A percentile compares a stretch with the other conserved stretches of the same genome.
Evolutionary conservation across 2,888 invertebrate species (phyloP).

Genomic region (Strigamia crassipes): DNA sequence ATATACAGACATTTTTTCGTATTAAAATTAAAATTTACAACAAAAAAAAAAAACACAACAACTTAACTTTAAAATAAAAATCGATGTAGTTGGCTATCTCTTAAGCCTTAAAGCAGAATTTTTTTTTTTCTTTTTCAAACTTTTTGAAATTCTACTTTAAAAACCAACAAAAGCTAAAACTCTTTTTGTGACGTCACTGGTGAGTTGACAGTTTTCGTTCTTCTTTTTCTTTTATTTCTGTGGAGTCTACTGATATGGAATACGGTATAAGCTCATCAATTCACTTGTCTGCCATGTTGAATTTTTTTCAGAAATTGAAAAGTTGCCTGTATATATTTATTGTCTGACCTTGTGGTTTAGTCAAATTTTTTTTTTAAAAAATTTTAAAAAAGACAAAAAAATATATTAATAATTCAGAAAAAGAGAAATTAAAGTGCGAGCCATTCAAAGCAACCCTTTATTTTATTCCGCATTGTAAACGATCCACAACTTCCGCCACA

Average conservation of each 20-base stretch:
- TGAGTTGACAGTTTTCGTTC: not conserved
- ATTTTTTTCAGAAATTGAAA: not conserved
- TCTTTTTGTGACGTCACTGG: not conserved
- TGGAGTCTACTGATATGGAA: not conserved
- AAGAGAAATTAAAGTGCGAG: too few relatives aligned
- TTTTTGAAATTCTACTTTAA: not conserved
- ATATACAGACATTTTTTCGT: too few relatives aligned
- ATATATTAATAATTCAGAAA: too few relatives aligned
- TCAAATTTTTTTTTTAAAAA: not conserved
- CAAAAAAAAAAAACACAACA: too few relatives aligned
- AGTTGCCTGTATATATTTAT: too few relatives aligned
- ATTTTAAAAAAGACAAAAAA: too few relatives aligned
- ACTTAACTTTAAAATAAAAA: too few relatives aligned
- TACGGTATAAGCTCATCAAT: not conserved
- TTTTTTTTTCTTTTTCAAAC: not conserved
- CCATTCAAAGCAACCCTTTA: not conserved
- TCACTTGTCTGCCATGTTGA: not conserved
- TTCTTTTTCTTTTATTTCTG: not conserved
- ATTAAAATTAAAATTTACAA: too few relatives aligned
- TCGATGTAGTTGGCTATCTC: too few relatives aligned
- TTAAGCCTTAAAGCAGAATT: not conserved
- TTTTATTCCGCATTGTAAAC: not conserved
- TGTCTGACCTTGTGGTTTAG: not conserved
- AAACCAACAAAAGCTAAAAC: not conserved
- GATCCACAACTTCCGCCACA: conserved; percentile 10